These are phyloP conservation scores for Centropus unirufus DNA, from an alignment of 2,113 vertebrate species.

Conservation along the genomic window DNA sequence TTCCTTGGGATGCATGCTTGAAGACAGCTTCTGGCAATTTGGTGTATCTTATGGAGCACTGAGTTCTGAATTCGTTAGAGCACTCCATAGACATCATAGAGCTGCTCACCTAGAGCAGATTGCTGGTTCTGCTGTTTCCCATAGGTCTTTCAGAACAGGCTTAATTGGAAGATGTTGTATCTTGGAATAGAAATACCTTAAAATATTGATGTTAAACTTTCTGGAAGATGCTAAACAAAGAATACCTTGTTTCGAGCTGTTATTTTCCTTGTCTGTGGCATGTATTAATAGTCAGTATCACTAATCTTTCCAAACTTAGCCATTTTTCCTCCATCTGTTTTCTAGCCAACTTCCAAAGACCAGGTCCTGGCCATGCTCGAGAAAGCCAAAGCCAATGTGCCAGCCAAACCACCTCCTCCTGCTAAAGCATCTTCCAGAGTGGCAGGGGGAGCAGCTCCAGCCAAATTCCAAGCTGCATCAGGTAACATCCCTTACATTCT, in stretches of 20 bases:
- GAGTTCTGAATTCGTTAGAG: background rate
- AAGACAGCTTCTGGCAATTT: background rate
- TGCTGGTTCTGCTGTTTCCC: background rate
- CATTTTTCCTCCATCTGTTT: background rate
- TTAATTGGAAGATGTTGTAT: background rate
- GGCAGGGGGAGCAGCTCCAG: constrained; percentile 68
- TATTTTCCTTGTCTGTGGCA: background rate
- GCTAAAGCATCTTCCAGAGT: constrained; percentile 78
- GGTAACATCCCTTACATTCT: constrained; percentile 68
- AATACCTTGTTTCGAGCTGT: background rate
- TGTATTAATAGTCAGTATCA: background rate
- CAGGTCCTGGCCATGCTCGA: constrained; percentile 92
- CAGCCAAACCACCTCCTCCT: constrained; percentile 87
- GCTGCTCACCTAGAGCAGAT: background rate
- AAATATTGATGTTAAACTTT: background rate
- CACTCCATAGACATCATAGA: fast-evolving
- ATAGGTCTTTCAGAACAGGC: background rate
- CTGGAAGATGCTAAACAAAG: background rate
- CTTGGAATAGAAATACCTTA: background rate
- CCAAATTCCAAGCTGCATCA: constrained; percentile 79
- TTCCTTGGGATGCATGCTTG: background rate
- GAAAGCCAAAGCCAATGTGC: constrained; percentile 93
- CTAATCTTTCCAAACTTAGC: background rate
- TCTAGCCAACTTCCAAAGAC: constrained; percentile 94
- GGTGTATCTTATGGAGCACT: background rate